A percentile compares a stretch with the other conserved stretches of the same genome.
Conservation (phyloP, 92 coral and sea anemone genomes). For the Paragorgia papillata region DNA sequence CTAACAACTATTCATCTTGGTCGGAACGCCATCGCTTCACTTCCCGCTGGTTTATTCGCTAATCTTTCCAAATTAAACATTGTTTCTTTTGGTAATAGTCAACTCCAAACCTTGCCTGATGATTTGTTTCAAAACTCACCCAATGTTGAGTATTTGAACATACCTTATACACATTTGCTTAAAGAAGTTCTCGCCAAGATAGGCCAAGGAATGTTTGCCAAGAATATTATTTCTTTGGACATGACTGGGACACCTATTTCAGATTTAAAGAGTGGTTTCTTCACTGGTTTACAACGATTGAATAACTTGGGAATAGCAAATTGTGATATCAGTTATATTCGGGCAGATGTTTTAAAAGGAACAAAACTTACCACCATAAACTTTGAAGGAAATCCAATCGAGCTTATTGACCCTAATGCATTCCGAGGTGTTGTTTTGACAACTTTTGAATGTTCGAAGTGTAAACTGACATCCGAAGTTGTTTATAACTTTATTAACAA, state of each 20-base stretch:
- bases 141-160: not conserved
- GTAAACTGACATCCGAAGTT: constrained; percentile 18
- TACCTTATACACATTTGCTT: not conserved
- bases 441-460: not conserved
- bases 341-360: constrained; percentile 24
- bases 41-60: constrained; percentile 38
- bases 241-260: constrained; percentile 6
- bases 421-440: not conserved
- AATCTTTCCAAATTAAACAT: not conserved
- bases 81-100: not conserved
- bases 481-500: constrained; percentile 7
- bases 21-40: not conserved
- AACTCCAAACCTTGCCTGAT: not conserved
- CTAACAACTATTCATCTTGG: not conserved
- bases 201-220: constrained; percentile 29
- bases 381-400: constrained; percentile 19
- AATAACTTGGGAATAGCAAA: not conserved
- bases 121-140: constrained; percentile 31
- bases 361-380: not conserved
- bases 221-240: not conserved
- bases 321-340: constrained; percentile 10
- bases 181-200: not conserved
- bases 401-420: constrained; percentile 6
- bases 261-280: constrained; percentile 7
- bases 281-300: constrained; percentile 22